These are phyloP conservation scores for Limnephilus marmoratus DNA, from an alignment of 2,888 invertebrate species.

Conservation along the genomic window DNA sequence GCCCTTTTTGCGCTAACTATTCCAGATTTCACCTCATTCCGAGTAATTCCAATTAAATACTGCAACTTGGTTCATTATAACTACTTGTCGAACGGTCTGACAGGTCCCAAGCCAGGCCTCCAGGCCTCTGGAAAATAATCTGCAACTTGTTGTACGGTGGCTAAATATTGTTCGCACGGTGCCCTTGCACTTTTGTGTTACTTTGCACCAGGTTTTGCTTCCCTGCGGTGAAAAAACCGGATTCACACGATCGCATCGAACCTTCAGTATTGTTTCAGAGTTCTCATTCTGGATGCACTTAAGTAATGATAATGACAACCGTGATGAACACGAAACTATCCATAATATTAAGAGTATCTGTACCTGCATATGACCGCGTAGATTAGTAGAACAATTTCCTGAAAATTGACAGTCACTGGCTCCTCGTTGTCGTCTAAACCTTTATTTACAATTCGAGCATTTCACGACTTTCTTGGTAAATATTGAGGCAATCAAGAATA, in stretches of 20 bases:
- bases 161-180: background rate
- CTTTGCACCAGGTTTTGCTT: background rate
- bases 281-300: background rate
- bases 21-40: constrained; percentile 28
- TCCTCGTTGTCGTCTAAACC: background rate
- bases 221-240: constrained; percentile 28
- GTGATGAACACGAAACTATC: background rate
- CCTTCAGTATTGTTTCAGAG: constrained; percentile 21
- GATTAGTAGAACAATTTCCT: background rate
- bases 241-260: constrained; percentile 15
- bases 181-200: constrained; percentile 8
- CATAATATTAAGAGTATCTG: background rate
- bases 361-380: background rate
- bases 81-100: background rate
- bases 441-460: background rate
- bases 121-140: background rate
- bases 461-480: background rate
- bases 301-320: background rate
- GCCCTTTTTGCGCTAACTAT: constrained; percentile 22
- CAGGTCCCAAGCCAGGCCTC: background rate
- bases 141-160: background rate
- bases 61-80: background rate
- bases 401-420: background rate
- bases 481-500: background rate
- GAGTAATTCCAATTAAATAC: constrained; percentile 9